Evolutionary conservation across 2,888 invertebrate genomes (phyloP).

Genomic region (Xylota sylvarum): DNA sequence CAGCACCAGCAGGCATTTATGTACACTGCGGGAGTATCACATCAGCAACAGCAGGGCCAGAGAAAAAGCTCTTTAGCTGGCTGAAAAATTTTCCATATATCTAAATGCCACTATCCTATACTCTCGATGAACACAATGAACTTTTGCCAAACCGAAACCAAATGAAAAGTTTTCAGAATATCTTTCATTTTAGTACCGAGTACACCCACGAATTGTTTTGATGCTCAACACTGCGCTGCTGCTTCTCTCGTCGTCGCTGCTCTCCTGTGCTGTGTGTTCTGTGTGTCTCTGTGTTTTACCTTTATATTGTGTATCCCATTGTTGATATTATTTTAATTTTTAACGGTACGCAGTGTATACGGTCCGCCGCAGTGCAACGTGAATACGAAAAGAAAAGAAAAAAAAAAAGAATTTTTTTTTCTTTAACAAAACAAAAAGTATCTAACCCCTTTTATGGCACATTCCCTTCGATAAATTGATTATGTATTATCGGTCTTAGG

Average conservation of each 20-base stretch:
- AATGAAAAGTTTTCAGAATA: constrained; percentile 69
- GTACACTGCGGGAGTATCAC: constrained; percentile 61
- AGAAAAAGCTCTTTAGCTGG: constrained; percentile 63
- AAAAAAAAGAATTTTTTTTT: constrained; percentile 6
- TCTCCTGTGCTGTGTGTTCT: constrained; percentile 61
- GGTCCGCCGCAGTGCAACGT: constrained; percentile 61
- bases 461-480: constrained; percentile 74
- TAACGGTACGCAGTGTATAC: constrained; percentile 50
- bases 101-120: constrained; percentile 40
- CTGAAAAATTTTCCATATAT: constrained; percentile 34
- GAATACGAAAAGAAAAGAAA: constrained; percentile 35
- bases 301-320: constrained; percentile 72
- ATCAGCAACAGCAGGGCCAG: constrained; percentile 51
- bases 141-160: constrained; percentile 58
- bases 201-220: constrained; percentile 77
- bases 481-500: constrained; percentile 70
- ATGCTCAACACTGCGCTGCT: constrained; percentile 73
- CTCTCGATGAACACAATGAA: constrained; percentile 64
- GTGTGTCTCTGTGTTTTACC: constrained; percentile 57
- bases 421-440: constrained; percentile 24
- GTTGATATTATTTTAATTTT: constrained; percentile 72
- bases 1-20: constrained; percentile 46
- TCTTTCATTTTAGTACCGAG: constrained; percentile 74
- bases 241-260: constrained; percentile 66
- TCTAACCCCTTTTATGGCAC: constrained; percentile 56